Percentiles rank a stretch among this genome's conserved stretches.
Evolutionary conservation across 30 jellyfish, hydroid and myxozoan species (phyloP).

Genomic region (Nemopilema nomurai): DNA sequence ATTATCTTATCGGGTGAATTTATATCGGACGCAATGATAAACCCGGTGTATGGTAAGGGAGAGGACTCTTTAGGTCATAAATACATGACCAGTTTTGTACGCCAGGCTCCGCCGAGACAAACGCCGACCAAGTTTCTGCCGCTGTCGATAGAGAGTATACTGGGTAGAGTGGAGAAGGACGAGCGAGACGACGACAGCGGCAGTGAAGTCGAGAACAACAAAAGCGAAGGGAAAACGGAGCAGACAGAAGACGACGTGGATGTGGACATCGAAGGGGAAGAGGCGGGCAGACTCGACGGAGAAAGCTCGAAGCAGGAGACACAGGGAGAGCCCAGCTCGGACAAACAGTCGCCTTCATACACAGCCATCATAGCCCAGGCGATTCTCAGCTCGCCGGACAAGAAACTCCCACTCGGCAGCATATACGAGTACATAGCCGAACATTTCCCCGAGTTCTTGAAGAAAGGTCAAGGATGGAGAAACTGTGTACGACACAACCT

Average conservation of each 20-base stretch:
- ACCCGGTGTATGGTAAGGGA: slow-evolving; percentile 17
- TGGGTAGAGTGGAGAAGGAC: slow-evolving; percentile 52
- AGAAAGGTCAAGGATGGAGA: slow-evolving; percentile 99
- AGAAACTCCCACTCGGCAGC: slow-evolving; percentile 93
- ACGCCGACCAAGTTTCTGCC: slow-evolving; percentile 52
- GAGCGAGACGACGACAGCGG: slow-evolving; percentile 4
- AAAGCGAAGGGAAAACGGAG: not conserved
- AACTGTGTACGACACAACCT: slow-evolving; percentile 96
- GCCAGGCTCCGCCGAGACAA: slow-evolving; percentile 38
- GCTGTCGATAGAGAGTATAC: slow-evolving; percentile 69
- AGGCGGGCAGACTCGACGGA: slow-evolving; percentile 20
- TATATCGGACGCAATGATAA: slow-evolving; percentile 37
- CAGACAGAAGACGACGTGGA: slow-evolving; percentile 34
- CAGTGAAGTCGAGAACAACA: slow-evolving; percentile 18
- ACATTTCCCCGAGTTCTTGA: slow-evolving; percentile 91
- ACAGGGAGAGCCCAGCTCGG: slow-evolving; percentile 16
- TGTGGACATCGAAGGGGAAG: slow-evolving; percentile 54
- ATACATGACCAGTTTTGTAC: slow-evolving; percentile 50
- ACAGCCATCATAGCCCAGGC: slow-evolving; percentile 99
- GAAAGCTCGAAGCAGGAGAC: slow-evolving; percentile 24
- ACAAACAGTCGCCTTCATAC: slow-evolving; percentile 86
- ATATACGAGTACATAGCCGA: slow-evolving; percentile 96
- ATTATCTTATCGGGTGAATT: slow-evolving; percentile 42
- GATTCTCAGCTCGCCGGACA: slow-evolving; percentile 90
- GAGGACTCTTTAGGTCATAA: slow-evolving; percentile 57